phyloP scores from a whole-genome alignment of 2,888 invertebrate species.

The Congeria kusceri region DNA sequence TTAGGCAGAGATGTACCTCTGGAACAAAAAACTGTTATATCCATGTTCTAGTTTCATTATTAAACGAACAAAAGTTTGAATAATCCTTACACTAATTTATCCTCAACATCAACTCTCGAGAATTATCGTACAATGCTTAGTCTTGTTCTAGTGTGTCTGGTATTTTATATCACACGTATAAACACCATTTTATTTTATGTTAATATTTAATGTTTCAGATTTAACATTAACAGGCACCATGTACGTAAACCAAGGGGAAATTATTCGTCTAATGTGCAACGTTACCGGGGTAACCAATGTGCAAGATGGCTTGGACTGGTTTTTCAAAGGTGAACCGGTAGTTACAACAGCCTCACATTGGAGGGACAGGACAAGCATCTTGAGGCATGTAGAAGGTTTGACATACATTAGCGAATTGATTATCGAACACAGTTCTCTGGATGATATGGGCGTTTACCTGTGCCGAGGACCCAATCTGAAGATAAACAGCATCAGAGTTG shows the following conservation, averaged over 20 bases:
- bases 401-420: conserved; percentile 59
- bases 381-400: conserved; percentile 26
- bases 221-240: conserved; percentile 36
- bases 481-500: conserved; percentile 51
- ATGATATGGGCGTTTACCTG: conserved; percentile 62
- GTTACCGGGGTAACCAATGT: conserved; percentile 71
- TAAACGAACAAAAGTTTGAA: too few relatives aligned
- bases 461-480: conserved; percentile 30
- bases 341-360: conserved; percentile 19
- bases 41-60: too few relatives aligned
- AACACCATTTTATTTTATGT: too few relatives aligned
- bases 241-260: conserved; percentile 44
- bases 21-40: too few relatives aligned
- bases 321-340: conserved; percentile 68
- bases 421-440: conserved; percentile 45
- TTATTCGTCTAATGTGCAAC: conserved; percentile 57
- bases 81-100: too few relatives aligned
- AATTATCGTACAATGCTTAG: too few relatives aligned
- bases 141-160: too few relatives aligned
- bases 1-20: too few relatives aligned
- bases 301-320: conserved; percentile 74
- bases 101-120: too few relatives aligned
- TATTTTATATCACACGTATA: too few relatives aligned
- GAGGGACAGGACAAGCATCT: conserved; percentile 41
- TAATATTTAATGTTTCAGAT: conserved; percentile 28